Conservation (phyloP, 2,113 vertebrate genomes). For the Glaucidium brasilianum region DNA sequence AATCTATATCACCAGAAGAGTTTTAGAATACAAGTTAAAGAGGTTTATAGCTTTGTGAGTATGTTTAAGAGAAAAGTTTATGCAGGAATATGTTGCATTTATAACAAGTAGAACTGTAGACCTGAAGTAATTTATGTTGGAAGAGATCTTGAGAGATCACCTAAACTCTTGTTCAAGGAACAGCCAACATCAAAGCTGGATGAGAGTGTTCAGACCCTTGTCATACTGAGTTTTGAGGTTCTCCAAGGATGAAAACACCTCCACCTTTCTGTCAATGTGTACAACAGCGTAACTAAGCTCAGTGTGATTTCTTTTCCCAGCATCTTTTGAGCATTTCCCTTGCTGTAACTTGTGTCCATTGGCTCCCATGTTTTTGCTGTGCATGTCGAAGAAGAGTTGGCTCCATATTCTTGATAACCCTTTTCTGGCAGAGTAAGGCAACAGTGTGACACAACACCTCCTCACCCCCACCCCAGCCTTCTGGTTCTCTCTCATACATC, state of each 20-base stretch:
- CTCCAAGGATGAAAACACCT: background rate
- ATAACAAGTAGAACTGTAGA: background rate
- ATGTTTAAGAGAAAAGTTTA: background rate
- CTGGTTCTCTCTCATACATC: background rate
- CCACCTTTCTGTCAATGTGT: background rate
- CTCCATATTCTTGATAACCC: background rate
- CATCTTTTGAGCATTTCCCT: background rate
- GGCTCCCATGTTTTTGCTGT: background rate
- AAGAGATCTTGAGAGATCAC: background rate
- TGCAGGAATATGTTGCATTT: background rate
- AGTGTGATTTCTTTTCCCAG: no score
- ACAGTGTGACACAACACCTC: background rate
- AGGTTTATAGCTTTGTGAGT: background rate
- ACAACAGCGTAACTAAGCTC: background rate
- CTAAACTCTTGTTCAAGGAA: background rate
- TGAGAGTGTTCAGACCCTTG: background rate
- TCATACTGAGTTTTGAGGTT: background rate
- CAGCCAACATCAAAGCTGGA: background rate
- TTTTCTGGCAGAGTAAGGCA: background rate
- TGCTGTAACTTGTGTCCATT: background rate
- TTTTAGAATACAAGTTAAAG: background rate
- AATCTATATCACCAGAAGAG: background rate
- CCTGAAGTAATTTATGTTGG: background rate
- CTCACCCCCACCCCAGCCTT: background rate
- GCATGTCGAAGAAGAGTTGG: background rate